Evolutionary conservation across 2,888 invertebrate genomes (phyloP).

Genomic region (Athetis lepigone): DNA sequence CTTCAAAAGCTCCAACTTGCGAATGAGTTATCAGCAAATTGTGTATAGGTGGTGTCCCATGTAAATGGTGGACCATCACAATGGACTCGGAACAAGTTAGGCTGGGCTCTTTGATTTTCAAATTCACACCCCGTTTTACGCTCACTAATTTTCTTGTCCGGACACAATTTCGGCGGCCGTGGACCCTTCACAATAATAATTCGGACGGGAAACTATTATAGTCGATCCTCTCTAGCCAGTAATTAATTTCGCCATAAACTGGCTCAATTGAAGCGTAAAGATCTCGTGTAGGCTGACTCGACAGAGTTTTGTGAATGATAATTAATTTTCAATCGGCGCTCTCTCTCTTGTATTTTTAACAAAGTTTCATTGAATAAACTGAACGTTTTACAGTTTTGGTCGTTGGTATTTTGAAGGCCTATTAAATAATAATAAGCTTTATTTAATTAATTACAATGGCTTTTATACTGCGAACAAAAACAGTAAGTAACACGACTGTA

Average conservation of each 20-base stretch:
- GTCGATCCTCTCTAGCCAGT: constrained; percentile 89
- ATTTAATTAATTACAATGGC: constrained; percentile 6
- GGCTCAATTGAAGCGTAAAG: constrained; percentile 89
- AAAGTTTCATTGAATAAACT: constrained; percentile 70
- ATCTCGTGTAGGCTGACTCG: constrained; percentile 86
- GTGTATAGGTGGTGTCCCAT: constrained; percentile 85
- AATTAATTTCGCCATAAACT: constrained; percentile 90
- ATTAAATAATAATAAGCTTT: constrained; percentile 36
- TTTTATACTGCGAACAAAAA: background rate
- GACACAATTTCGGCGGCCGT: constrained; percentile 86
- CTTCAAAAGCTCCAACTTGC: constrained; percentile 75
- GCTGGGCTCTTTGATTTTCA: constrained; percentile 87
- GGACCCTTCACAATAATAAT: constrained; percentile 88
- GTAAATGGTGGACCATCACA: constrained; percentile 87
- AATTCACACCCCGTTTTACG: constrained; percentile 90
- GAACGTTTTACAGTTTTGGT: constrained; percentile 59
- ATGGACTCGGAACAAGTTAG: constrained; percentile 82
- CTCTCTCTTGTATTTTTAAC: constrained; percentile 78
- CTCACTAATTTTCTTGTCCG: constrained; percentile 91
- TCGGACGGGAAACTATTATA: constrained; percentile 89
- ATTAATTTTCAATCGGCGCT: constrained; percentile 81
- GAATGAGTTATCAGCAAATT: constrained; percentile 77
- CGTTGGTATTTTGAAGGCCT: constrained; percentile 37
- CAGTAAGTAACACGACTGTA: background rate
- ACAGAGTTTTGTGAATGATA: constrained; percentile 82